Conservation (phyloP, 2,113 vertebrate genomes). For the Corythornis cristatus region DNA sequence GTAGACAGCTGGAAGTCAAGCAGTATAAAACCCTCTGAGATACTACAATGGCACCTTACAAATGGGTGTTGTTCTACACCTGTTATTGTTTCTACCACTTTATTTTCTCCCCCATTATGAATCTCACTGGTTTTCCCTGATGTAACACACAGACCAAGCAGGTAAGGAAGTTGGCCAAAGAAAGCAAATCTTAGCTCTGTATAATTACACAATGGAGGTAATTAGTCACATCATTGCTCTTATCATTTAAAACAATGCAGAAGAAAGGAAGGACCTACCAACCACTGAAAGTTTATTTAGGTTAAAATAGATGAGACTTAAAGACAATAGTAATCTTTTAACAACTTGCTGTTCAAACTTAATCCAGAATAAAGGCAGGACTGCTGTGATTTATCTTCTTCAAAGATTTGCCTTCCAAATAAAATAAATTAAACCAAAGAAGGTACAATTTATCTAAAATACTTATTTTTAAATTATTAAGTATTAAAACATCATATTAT, state of each 20-base stretch:
- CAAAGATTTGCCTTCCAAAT: neutral
- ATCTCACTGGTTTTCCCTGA: neutral
- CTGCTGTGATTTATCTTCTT: neutral
- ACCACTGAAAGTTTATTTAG: neutral
- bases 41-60: neutral
- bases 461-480: neutral
- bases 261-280: neutral
- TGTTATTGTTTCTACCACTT: neutral
- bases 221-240: neutral
- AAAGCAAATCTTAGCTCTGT: neutral
- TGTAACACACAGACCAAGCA: neutral
- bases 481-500: neutral
- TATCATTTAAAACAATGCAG: neutral
- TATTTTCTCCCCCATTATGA: neutral
- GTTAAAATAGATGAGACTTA: neutral
- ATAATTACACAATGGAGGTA: neutral
- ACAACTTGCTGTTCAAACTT: neutral
- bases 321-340: neutral
- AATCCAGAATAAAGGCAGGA: neutral
- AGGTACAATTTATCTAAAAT: neutral
- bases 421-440: neutral
- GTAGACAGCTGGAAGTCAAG: constrained; percentile 8
- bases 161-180: neutral
- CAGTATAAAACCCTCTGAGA: neutral
- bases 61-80: neutral